Evolutionary conservation across 2,797 vertebrate species (phyloP).

Genomic region (Poeciliopsis paucimaculata): DNA sequence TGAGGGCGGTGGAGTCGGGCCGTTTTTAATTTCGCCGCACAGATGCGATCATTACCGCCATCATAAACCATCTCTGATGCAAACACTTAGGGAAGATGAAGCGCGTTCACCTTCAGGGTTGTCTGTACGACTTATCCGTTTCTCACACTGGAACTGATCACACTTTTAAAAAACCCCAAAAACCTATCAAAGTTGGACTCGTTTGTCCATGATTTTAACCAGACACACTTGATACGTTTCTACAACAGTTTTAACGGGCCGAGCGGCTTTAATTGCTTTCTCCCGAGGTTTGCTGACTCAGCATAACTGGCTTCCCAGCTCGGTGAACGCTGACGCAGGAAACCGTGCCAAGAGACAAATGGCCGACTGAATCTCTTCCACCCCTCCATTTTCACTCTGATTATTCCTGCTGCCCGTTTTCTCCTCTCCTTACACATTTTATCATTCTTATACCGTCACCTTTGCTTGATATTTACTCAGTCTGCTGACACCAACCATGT

Average conservation of each 20-base stretch:
- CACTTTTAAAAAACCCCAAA: not conserved
- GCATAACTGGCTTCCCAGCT: constrained; percentile 51
- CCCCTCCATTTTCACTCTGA: not conserved
- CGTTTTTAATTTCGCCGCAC: not conserved
- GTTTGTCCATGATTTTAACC: too few relatives aligned
- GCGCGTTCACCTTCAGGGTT: not conserved
- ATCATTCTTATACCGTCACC: not conserved
- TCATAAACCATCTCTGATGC: not conserved
- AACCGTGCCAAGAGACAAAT: constrained; percentile 61
- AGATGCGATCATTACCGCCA: not conserved
- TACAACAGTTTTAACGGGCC: not conserved
- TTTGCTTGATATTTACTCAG: not conserved
- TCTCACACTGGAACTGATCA: not conserved
- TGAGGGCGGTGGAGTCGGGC: not conserved
- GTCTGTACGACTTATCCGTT: not conserved
- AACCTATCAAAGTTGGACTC: too few relatives aligned
- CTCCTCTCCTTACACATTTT: not conserved
- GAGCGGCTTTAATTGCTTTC: constrained; percentile 8
- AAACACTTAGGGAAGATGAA: not conserved
- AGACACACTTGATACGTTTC: not conserved
- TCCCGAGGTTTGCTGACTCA: constrained; percentile 65
- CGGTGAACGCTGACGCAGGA: constrained; percentile 64
- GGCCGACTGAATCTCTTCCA: constrained; percentile 41
- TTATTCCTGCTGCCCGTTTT: not conserved
- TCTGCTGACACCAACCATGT: not conserved